Evolutionary conservation across 2,797 vertebrate genomes (phyloP).

Genomic region (Gymnopithys bicolor): DNA sequence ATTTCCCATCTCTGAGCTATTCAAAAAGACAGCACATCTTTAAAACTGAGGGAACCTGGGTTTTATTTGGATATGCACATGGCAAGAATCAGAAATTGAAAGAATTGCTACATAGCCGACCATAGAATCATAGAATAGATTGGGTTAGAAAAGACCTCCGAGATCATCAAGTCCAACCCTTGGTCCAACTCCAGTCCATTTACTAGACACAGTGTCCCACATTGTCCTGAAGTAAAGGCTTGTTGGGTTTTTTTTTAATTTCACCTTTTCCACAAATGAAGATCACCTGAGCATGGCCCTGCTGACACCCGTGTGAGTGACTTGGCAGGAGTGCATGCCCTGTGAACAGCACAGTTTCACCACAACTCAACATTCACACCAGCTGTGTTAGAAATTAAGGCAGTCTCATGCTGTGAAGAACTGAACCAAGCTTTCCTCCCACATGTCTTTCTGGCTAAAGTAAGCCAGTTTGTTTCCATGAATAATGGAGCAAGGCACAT

Average conservation of each 20-base stretch:
- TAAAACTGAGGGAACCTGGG: neutral
- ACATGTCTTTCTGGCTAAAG: neutral
- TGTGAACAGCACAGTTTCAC: neutral
- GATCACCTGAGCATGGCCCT: rapidly evolving
- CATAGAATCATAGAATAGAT: too few species aligned
- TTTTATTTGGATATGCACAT: neutral
- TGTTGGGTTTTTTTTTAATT: neutral
- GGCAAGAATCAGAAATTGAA: neutral
- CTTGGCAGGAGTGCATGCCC: neutral
- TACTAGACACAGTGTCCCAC: neutral
- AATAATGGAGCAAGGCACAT: neutral
- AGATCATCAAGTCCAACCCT: too few species aligned
- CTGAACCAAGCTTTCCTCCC: neutral
- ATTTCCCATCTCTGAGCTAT: neutral
- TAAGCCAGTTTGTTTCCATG: neutral
- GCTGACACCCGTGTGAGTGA: rapidly evolving
- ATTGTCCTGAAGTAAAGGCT: neutral
- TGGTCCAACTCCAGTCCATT: too few species aligned
- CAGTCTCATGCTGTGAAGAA: neutral
- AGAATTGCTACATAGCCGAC: neutral
- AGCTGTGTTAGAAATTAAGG: neutral
- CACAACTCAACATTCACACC: neutral
- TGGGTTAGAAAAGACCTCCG: too few species aligned
- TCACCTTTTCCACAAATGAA: neutral
- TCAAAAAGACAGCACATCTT: neutral